Conservation (phyloP, 1,140 invertebrate genomes). For the Prorops nasuta region DNA sequence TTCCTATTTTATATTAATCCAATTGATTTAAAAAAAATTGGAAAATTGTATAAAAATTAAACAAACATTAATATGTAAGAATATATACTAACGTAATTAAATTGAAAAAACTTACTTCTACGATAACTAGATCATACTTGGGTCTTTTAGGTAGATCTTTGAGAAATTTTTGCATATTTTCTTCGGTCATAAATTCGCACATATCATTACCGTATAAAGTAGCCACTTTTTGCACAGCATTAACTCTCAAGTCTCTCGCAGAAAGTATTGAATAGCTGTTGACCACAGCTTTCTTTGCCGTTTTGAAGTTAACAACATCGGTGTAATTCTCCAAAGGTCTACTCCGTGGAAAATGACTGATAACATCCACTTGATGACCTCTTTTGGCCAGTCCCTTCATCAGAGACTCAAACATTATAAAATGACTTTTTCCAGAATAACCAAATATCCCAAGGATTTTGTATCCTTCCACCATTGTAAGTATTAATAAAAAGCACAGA, state of each 20-base stretch:
- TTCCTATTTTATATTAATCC: neutral
- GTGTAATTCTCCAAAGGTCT: neutral
- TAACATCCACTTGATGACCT: conserved; percentile 53
- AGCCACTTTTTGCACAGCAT: neutral
- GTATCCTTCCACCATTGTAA: conserved; percentile 12
- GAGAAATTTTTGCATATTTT: neutral
- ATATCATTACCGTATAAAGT: neutral
- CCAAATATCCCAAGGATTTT: conserved; percentile 54
- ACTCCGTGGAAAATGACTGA: conserved; percentile 36
- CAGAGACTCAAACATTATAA: conserved; percentile 55
- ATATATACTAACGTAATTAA: too few relatives aligned
- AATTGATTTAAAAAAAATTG: neutral
- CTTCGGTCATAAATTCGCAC: conserved; percentile 4
- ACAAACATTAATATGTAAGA: too few relatives aligned
- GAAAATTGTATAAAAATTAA: conserved; percentile 4
- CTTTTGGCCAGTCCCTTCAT: conserved; percentile 51
- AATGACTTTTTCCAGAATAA: conserved; percentile 58
- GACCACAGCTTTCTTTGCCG: conserved; percentile 35
- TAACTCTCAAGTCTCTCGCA: neutral
- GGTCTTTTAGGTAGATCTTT: conserved; percentile 3
- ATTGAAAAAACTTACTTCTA: conserved; percentile 9
- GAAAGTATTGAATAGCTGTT: neutral
- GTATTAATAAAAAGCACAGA: neutral
- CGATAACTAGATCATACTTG: conserved; percentile 6
- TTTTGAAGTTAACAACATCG: conserved; percentile 7